These are phyloP conservation scores for Odontamblyopus lacepedii DNA, from an alignment of 2,797 vertebrate species.

Conservation along the genomic window DNA sequence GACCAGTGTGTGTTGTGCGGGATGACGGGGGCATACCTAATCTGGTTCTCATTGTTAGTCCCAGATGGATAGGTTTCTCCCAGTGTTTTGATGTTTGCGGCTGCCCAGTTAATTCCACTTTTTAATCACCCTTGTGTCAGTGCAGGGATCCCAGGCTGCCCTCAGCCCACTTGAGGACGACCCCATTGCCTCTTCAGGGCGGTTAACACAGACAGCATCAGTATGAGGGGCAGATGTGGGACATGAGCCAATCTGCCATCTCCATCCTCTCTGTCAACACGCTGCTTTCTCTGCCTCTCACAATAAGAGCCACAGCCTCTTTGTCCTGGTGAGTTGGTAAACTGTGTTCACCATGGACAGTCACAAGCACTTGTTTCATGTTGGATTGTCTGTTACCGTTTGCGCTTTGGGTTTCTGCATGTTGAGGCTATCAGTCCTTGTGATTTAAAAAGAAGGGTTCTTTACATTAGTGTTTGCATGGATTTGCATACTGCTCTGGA, in stretches of 20 bases:
- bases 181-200: conserved; percentile 66
- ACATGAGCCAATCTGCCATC: conserved; percentile 71
- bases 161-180: conserved; percentile 74
- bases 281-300: conserved; percentile 60
- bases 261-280: conserved; percentile 78
- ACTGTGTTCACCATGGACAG: conserved; percentile 48
- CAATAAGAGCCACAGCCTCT: conserved; percentile 64
- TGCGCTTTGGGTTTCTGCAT: conserved; percentile 43
- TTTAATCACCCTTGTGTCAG: conserved; percentile 72
- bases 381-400: conserved; percentile 58
- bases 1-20: conserved; percentile 28
- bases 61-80: conserved; percentile 67
- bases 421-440: conserved; percentile 37
- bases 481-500: conserved; percentile 57
- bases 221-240: conserved; percentile 74
- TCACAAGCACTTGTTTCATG: conserved; percentile 58
- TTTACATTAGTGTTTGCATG: conserved; percentile 52
- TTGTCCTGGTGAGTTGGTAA: conserved; percentile 66
- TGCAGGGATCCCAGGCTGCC: conserved; percentile 61
- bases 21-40: conserved; percentile 4
- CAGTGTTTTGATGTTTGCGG: conserved; percentile 65
- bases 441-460: conserved; percentile 34
- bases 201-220: conserved; percentile 46
- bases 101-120: conserved; percentile 63
- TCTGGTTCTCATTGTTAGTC: conserved; percentile 43